Percentiles rank a stretch among this genome's conserved stretches.
Evolutionary conservation across 64 coral and sea anemone species (phyloP).

Genomic region (Anthopleura sola): DNA sequence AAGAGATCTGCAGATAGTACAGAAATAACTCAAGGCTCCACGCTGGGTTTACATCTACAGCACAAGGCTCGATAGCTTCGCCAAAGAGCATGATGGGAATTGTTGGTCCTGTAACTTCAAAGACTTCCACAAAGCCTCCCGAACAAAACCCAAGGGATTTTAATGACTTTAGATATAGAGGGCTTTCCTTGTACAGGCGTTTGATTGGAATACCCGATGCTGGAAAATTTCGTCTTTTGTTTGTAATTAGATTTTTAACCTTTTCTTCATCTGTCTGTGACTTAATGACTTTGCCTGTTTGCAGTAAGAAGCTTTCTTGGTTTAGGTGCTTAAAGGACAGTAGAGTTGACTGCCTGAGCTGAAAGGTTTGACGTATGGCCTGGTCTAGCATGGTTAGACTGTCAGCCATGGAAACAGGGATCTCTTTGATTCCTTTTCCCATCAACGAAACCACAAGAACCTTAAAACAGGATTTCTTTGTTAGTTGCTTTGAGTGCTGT

Average conservation of each 20-base stretch:
- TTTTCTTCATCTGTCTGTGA: slow-evolving; percentile 31
- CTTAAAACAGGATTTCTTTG: background rate
- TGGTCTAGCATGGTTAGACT: slow-evolving; percentile 20
- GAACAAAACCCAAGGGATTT: slow-evolving; percentile 11
- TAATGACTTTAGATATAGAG: slow-evolving; percentile 35
- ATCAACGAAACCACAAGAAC: slow-evolving; percentile 32
- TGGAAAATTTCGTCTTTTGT: slow-evolving; percentile 48
- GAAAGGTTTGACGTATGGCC: slow-evolving; percentile 32
- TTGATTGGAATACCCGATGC: slow-evolving; percentile 12
- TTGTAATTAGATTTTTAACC: slow-evolving; percentile 35
- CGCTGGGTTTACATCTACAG: slow-evolving; percentile 43
- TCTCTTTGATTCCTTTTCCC: slow-evolving; percentile 32
- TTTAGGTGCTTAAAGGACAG: slow-evolving; percentile 18
- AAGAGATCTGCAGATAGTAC: slow-evolving; percentile 38
- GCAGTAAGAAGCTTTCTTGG: slow-evolving; percentile 18
- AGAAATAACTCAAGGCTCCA: slow-evolving; percentile 38
- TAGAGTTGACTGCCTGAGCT: slow-evolving; percentile 31
- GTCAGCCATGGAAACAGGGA: slow-evolving; percentile 11
- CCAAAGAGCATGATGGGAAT: slow-evolving; percentile 53
- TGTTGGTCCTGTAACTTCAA: slow-evolving; percentile 52
- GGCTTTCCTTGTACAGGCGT: slow-evolving; percentile 39
- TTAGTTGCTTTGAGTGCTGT: background rate
- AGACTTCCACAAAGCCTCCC: slow-evolving; percentile 44
- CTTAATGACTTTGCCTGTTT: slow-evolving; percentile 29
- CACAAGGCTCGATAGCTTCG: slow-evolving; percentile 28